Percentiles rank a stretch among this genome's conserved stretches.
Conservation (phyloP, 2,888 invertebrate species). For the Pharmacophagus antenor region DNA sequence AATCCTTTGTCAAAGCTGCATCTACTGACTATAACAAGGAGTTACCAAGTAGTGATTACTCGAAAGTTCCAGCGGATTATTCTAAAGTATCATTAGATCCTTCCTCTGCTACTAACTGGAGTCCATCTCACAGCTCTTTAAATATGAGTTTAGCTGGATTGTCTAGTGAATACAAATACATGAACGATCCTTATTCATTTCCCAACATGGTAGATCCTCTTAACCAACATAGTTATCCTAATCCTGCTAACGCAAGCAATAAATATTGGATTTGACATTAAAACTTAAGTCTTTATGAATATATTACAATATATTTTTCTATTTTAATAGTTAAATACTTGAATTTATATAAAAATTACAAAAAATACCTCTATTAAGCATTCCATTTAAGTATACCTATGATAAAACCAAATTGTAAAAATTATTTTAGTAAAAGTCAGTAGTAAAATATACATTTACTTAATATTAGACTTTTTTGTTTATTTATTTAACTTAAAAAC, state of each 20-base stretch:
- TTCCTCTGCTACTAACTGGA: slow-evolving; percentile 76
- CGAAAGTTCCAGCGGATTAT: slow-evolving; percentile 78
- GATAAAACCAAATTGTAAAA: slow-evolving; percentile 64
- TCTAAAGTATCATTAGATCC: slow-evolving; percentile 77
- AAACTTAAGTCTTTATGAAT: slow-evolving; percentile 4
- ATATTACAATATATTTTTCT: neutral
- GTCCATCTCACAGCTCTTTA: slow-evolving; percentile 71
- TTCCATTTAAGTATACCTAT: slow-evolving; percentile 64
- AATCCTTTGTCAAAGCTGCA: slow-evolving; percentile 61
- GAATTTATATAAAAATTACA: slow-evolving; percentile 44
- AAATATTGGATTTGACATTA: slow-evolving; percentile 77
- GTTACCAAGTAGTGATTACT: slow-evolving; percentile 77
- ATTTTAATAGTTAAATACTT: neutral
- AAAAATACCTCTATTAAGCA: slow-evolving; percentile 72
- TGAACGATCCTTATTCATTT: slow-evolving; percentile 75
- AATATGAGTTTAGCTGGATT: slow-evolving; percentile 75
- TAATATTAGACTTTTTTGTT: slow-evolving; percentile 24
- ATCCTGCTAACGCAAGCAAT: slow-evolving; percentile 65
- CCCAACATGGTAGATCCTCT: slow-evolving; percentile 71
- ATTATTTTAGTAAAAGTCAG: slow-evolving; percentile 70
- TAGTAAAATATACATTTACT: slow-evolving; percentile 49
- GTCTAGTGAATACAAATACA: slow-evolving; percentile 74
- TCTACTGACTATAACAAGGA: slow-evolving; percentile 66
- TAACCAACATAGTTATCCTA: slow-evolving; percentile 71
- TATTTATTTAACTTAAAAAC: too few species aligned